Base-by-base conservation (phyloP, 2,797 vertebrate species). In the Hozukius guyotensis region DNA sequence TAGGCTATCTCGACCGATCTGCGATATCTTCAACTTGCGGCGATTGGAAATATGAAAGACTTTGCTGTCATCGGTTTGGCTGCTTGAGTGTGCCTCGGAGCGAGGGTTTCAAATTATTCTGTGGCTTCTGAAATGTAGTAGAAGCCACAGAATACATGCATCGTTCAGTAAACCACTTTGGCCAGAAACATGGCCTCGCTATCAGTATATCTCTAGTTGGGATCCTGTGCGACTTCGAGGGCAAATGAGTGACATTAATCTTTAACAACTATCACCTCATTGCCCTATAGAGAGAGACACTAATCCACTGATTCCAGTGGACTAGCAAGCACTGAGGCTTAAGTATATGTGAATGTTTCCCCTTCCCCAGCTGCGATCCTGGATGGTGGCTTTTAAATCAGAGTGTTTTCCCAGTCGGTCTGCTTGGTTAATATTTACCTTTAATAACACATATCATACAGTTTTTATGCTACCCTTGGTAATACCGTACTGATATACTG, bases 101-200 rank as follows among this genome's bases (percentile, higher is more conserved):
- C 77, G 74, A 80, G 83, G 69, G 62, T 83, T 81, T 85, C 57
- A 80, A 81, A 85, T 87, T 56, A 76, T 85, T 88, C 70, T 55
- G 67, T 27, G 78, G 82, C 81, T 78, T 87, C 34, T 69, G 32
- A 81, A 77, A 83, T 66, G 56, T 56, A 60, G 71, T 42, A 20
- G 57, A 83, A 90, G 55, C 77, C 80, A 29, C 87, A 61, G 71
- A 77, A 49, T 64, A 83, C 53, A 75, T 78, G 78, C 68, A 79
- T 72, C 71, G 32, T 71, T 81, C 78, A 42, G 62, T 61, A 62
- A 77, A 75, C 38, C 74, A 72, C 29, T 87, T 86, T 72, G 13
- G 70, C 25, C 36, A 2, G 34, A 81, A 74, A 81, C 46, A n/a
- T 75, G 60, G 59, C 71, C 56, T 32, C 18, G 52, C 78, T 71